Evolutionary conservation across 2,797 vertebrate genomes (phyloP), one percentile per base, ranked within the genome.

Genomic region (Hydrocynus forskahlii): DNA sequence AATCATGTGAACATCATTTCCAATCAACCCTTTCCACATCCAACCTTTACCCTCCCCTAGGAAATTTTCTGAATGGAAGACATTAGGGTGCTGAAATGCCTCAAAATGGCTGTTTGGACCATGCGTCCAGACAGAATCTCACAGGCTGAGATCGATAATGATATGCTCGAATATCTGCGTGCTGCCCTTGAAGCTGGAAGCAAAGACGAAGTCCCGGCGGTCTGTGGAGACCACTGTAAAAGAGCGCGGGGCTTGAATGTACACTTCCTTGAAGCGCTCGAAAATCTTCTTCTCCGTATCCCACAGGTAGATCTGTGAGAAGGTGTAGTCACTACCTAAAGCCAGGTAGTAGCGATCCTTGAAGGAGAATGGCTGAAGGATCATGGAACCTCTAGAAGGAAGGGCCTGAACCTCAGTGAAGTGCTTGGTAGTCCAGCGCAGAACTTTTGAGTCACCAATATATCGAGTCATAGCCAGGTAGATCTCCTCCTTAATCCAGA

Each of bases 221-320:
- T 97, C 96, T 0, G 97, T 99, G 87, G 97, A 97, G 83, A 99
- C 97, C 25, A 97, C 95, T 0, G 97, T 99, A 91, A 99, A 99
- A 66, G 97, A 99, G 2, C 98, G 96, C 0, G 98, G 98, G 0
- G 97, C 97, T 86, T 99, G 97, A 86, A 99, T 98, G 0, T 99
- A 99, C 57, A 97, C 95, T 90, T 99, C 97, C 89, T 99, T 99
- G 86, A 99, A 99, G 86, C 96, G 96, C 16, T 94, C 93, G 73
- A 98, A 99, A 29, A 92, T 81, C 87, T 96, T 96, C 78, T 94
- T 94, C 71, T 98, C 96, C 2, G 89, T 89, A 68, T 99, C 95
- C 98, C 98, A 99, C 87, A 96, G 92, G 90, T 97, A 98, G 80
- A 99, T 96, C 91, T 99, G 97, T 4, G 98, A 99, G 91, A 99